These are phyloP conservation scores for Papilio aristodemus DNA, from an alignment of 1,140 invertebrate genomes.

Conservation along the genomic window DNA sequence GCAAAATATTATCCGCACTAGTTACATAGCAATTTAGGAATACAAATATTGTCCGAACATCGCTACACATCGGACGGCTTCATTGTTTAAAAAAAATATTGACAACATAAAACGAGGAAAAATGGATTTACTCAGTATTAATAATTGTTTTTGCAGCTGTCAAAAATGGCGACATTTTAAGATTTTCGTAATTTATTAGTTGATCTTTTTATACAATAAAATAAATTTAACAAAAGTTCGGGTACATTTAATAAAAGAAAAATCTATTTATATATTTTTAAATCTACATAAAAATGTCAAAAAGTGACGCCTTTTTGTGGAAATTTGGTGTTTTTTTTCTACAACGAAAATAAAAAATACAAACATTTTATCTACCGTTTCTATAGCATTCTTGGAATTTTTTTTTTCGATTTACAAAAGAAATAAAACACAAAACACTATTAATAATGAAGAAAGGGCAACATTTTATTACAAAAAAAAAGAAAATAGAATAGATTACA, in stretches of 20 bases:
- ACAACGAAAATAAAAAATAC: background rate
- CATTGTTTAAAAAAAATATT: constrained; percentile 4
- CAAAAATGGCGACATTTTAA: constrained; percentile 17
- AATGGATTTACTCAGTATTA: background rate
- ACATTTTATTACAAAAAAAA: constrained; percentile 35
- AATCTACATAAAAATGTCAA: background rate
- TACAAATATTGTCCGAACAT: constrained; percentile 26
- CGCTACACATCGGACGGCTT: constrained; percentile 19
- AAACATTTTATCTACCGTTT: background rate
- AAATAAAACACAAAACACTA: constrained; percentile 32
- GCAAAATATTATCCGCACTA: constrained; percentile 6
- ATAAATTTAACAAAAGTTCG: no score
- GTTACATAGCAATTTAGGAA: constrained; percentile 21
- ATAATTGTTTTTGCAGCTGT: background rate
- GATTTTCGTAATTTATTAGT: background rate
- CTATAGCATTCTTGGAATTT: background rate
- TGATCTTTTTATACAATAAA: constrained; percentile 18
- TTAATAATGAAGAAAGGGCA: constrained; percentile 27
- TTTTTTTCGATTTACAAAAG: background rate
- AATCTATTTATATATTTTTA: background rate
- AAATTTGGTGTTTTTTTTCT: background rate
- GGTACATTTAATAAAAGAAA: background rate
- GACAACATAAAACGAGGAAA: background rate
- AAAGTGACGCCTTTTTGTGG: background rate
- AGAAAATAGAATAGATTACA: constrained; percentile 42